Evolutionary conservation across 92 coral and sea anemone species (phyloP).

Genomic region (Meandrina meandrites): DNA sequence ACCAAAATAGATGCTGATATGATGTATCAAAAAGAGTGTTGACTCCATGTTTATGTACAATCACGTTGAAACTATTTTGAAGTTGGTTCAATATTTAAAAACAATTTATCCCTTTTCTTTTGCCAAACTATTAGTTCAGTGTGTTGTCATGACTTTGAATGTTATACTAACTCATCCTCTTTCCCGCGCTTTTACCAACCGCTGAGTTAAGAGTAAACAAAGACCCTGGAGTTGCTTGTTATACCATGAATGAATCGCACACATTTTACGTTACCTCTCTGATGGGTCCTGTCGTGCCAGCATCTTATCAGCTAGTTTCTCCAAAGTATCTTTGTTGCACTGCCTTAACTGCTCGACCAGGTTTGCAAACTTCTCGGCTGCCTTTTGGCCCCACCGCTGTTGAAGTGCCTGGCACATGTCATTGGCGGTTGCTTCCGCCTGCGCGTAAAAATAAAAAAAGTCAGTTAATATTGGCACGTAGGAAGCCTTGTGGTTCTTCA

Average conservation of each 20-base stretch:
- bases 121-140: neutral
- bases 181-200: neutral
- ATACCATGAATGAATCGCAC: neutral
- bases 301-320: neutral
- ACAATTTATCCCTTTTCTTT: neutral
- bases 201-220: neutral
- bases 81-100: neutral
- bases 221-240: neutral
- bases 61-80: neutral
- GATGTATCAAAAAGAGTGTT: too few relatives aligned
- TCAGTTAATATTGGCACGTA: neutral
- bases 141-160: too few relatives aligned
- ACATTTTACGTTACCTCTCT: slow-evolving; percentile 12
- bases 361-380: slow-evolving; percentile 40
- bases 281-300: slow-evolving; percentile 20
- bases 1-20: too few relatives aligned
- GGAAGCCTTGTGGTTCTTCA: neutral
- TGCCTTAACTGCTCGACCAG: slow-evolving; percentile 38
- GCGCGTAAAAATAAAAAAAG: neutral
- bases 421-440: slow-evolving; percentile 28
- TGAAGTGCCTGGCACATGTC: slow-evolving; percentile 31
- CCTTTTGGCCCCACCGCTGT: slow-evolving; percentile 1
- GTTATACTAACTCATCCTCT: too few relatives aligned
- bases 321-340: slow-evolving; percentile 24
- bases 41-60: too few relatives aligned